Evolutionary conservation across 2,113 vertebrate species (phyloP), one percentile per base, ranked within the genome.

Genomic region (Rhabdomys dilectus): DNA sequence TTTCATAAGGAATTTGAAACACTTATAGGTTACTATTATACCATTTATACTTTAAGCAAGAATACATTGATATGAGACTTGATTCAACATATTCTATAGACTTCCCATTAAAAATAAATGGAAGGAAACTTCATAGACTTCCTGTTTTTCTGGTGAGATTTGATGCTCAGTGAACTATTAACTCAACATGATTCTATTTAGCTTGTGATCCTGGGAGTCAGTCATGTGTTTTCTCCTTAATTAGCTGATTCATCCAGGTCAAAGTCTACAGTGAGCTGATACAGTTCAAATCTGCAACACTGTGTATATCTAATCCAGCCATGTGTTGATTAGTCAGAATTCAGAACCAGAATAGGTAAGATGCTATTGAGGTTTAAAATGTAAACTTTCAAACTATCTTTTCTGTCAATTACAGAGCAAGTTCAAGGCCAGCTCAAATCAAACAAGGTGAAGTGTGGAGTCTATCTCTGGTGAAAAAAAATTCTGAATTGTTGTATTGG

Each of bases 1-100:
- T 84, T 78, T 51, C 45, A 84, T n/a, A 88, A 91, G 58, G 39
- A 90, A 39, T 64, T 94, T 77, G 31, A 86, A 87, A 93, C 3
- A 2, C 19, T 56, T 97, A 24, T 1, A 12, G 66, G 45, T 62
- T 58, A 73, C 5, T n/a, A 8, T 34, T 77, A 10, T 42, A 86
- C 81, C 88, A 36, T 34, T 5, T 7, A 66, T 15, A 8, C 21
- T 94, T 92, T 81, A 85, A n/a, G 60, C 24, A 91, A 15, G n/a
- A 81, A 58, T 36, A 70, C 3, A 36, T 5, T 53, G 31, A 29
- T 66, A 7, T 17, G 70, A 91, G 5, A 90, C 60, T n/a, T 93
- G 24, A 21, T 68, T 62, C 24, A 60, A 81, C 66, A 3, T 66
- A 24, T 31, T 84, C 16, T n/a, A 88, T 82, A 86, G 16, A 26